Evolutionary conservation across 1,140 invertebrate genomes (phyloP).

Genomic region (Steinernema khuongi): DNA sequence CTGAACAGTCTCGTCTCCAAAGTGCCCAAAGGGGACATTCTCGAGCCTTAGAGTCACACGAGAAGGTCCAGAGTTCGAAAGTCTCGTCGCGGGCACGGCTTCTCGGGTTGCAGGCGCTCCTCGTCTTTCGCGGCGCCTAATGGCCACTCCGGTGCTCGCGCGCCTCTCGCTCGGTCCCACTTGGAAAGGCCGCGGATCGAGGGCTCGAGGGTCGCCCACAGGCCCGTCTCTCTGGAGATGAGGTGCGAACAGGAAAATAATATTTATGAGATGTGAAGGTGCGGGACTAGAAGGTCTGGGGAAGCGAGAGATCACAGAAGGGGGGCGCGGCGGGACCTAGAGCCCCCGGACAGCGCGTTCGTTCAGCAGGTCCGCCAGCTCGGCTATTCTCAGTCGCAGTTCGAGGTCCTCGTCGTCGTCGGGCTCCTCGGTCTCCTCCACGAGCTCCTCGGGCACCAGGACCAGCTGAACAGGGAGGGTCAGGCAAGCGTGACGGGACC

Average conservation of each 20-base stretch:
- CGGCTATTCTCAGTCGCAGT: not conserved
- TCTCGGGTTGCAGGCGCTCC: too few relatives aligned
- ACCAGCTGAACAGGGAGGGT: not conserved
- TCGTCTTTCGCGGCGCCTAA: too few relatives aligned
- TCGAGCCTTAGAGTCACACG: too few relatives aligned
- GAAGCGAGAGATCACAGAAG: conserved; percentile 13
- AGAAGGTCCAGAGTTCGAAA: too few relatives aligned
- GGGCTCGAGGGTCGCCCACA: too few relatives aligned
- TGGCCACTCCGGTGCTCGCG: too few relatives aligned
- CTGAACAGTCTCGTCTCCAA: too few relatives aligned
- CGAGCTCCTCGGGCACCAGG: not conserved
- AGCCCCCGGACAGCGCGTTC: not conserved
- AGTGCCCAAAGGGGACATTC: too few relatives aligned
- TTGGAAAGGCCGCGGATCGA: too few relatives aligned
- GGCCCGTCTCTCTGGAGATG: too few relatives aligned
- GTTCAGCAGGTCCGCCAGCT: not conserved
- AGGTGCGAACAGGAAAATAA: not conserved
- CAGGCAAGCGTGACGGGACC: not conserved
- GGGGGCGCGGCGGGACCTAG: not conserved
- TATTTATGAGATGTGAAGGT: not conserved
- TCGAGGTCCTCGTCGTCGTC: not conserved
- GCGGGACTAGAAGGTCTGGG: not conserved
- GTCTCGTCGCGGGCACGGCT: too few relatives aligned
- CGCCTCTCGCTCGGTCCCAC: too few relatives aligned
- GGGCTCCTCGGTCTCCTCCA: not conserved